These are phyloP conservation scores for Upupa epops DNA, from an alignment of 2,113 vertebrate genomes.

Conservation along the genomic window DNA sequence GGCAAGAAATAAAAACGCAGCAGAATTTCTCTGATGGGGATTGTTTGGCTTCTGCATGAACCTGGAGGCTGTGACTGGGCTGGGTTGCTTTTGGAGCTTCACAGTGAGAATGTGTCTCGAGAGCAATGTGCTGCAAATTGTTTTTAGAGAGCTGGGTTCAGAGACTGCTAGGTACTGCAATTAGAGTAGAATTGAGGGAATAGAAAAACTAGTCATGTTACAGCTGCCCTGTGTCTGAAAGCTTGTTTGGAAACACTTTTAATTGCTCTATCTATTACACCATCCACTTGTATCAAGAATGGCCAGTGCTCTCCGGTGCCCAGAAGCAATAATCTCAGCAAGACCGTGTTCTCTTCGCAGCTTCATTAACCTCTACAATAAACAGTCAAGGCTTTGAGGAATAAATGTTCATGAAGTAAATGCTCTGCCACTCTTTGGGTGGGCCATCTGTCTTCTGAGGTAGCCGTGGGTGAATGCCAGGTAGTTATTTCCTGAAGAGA, in stretches of 20 bases:
- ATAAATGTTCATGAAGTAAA: not conserved
- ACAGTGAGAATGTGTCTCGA: not conserved
- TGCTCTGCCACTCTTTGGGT: not conserved
- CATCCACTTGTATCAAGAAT: constrained; percentile 43
- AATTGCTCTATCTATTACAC: constrained; percentile 61
- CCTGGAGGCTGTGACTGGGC: not conserved
- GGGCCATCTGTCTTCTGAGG: not conserved
- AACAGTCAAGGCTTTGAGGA: not conserved
- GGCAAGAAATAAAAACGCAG: not conserved
- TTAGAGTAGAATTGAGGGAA: not conserved
- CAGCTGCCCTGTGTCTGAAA: constrained; percentile 39
- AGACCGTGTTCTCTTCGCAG: constrained; percentile 37
- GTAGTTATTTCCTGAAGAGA: not conserved
- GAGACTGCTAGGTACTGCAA: not conserved
- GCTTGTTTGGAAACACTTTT: constrained; percentile 55
- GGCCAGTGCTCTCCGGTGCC: constrained; percentile 9
- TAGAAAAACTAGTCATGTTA: constrained; percentile 17
- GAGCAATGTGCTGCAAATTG: not conserved
- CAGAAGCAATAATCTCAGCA: constrained; percentile 56
- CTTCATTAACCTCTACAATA: constrained; percentile 54
- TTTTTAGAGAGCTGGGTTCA: not conserved
- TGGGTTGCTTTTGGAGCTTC: not conserved
- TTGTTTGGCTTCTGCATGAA: not conserved
- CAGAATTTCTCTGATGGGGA: not conserved
- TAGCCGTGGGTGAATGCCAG: not conserved